A percentile compares a stretch with the other conserved stretches of the same genome.
phyloP scores from a whole-genome alignment of 2,888 invertebrate species.

The Aphidoletes aphidimyza region DNA sequence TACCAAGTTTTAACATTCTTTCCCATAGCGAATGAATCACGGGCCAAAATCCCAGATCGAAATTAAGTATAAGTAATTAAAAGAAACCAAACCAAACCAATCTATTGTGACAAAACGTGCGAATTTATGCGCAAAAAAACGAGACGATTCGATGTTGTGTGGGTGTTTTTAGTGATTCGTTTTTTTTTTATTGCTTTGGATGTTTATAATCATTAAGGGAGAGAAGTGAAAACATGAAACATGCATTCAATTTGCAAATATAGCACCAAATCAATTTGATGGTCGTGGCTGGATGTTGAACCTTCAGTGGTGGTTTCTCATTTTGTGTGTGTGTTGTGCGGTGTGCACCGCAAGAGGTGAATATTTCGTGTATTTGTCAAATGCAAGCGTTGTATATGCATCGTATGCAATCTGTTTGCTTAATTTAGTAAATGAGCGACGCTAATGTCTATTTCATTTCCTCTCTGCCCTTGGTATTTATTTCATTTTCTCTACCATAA shows the following conservation, averaged over 20 bases:
- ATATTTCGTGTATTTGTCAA: too few relatives aligned
- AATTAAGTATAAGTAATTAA: neutral
- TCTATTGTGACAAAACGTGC: neutral
- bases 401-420: slow-evolving; percentile 13
- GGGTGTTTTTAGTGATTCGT: neutral
- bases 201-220: neutral
- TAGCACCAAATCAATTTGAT: neutral
- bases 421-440: neutral
- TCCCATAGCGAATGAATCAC: too few relatives aligned
- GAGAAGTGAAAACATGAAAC: neutral
- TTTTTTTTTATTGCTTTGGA: neutral
- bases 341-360: too few relatives aligned
- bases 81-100: neutral
- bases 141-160: neutral
- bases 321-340: too few relatives aligned
- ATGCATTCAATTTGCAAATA: neutral
- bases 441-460: slow-evolving; percentile 44
- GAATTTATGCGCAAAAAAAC: neutral
- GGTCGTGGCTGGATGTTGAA: too few relatives aligned
- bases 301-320: too few relatives aligned
- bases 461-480: neutral
- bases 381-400: neutral
- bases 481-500: neutral
- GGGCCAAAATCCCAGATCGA: neutral
- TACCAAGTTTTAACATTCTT: too few relatives aligned